phyloP scores from a whole-genome alignment of 2,888 invertebrate species.

The Dorcus hopei region DNA sequence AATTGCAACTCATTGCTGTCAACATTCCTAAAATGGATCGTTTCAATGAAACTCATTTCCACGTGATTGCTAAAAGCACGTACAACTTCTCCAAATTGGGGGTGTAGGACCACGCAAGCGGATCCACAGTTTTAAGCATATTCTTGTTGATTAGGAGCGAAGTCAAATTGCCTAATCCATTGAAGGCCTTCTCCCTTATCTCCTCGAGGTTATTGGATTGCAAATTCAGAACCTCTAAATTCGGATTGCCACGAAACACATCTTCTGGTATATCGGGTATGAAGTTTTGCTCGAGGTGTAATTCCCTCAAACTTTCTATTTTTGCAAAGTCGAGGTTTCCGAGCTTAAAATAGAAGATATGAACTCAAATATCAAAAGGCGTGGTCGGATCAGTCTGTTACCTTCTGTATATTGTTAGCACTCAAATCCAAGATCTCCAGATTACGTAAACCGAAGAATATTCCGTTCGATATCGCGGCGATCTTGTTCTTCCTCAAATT shows the following conservation, averaged over 20 bases:
- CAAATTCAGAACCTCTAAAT: slow-evolving; percentile 64
- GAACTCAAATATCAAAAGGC: neutral
- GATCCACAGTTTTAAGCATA: slow-evolving; percentile 61
- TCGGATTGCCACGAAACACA: slow-evolving; percentile 56
- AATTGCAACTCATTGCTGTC: slow-evolving; percentile 72
- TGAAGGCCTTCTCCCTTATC: slow-evolving; percentile 59
- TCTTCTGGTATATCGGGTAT: slow-evolving; percentile 57
- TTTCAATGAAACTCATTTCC: neutral
- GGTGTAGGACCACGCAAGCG: slow-evolving; percentile 60
- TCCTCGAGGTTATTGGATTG: slow-evolving; percentile 67
- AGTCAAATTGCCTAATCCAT: slow-evolving; percentile 62
- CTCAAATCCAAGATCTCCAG: slow-evolving; percentile 56
- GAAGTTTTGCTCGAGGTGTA: slow-evolving; percentile 68
- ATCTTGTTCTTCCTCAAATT: slow-evolving; percentile 57
- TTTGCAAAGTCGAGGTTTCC: slow-evolving; percentile 56
- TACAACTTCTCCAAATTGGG: slow-evolving; percentile 69
- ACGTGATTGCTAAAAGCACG: slow-evolving; percentile 42
- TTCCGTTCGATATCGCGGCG: slow-evolving; percentile 48
- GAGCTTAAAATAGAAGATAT: slow-evolving; percentile 49
- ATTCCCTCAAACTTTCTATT: slow-evolving; percentile 56
- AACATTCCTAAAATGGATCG: slow-evolving; percentile 58
- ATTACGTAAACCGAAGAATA: slow-evolving; percentile 53
- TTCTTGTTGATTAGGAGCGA: slow-evolving; percentile 70
- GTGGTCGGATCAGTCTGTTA: slow-evolving; percentile 17
- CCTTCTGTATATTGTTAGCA: slow-evolving; percentile 53